Conservation (phyloP, 2,797 vertebrate species). For the Mus minutoides region DNA sequence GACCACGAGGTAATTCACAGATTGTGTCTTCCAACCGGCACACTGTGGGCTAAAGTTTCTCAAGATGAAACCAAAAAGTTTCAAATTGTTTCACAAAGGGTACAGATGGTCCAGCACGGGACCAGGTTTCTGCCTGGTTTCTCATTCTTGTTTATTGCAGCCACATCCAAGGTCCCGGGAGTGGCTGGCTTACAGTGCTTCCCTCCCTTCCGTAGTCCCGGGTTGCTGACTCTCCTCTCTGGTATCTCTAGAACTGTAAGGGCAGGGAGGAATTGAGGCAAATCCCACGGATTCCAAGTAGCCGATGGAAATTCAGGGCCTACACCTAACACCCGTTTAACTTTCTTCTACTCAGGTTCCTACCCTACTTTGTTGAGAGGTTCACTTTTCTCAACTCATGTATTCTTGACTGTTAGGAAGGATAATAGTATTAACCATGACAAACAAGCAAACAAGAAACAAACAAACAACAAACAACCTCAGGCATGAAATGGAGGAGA, state of each 20-base stretch:
- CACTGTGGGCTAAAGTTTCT: not conserved
- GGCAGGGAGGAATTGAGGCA: conserved; percentile 27
- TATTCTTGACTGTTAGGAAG: conserved; percentile 63
- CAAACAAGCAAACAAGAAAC: not conserved
- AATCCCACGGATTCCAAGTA: not conserved
- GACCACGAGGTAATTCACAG: not conserved
- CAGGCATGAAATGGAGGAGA: conserved; percentile 37
- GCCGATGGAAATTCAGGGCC: conserved; percentile 17
- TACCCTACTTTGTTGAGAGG: not conserved
- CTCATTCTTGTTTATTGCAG: not conserved
- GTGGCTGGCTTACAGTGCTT: not conserved
- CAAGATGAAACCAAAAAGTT: conserved; percentile 34
- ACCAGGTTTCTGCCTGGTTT: not conserved
- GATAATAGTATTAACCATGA: not conserved
- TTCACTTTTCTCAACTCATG: conserved; percentile 39
- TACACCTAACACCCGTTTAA: not conserved
- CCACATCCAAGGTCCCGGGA: not conserved
- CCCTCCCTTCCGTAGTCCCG: not conserved
- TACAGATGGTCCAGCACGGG: not conserved
- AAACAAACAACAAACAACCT: conserved; percentile 38
- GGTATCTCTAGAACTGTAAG: conserved; percentile 42
- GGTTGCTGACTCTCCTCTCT: not conserved
- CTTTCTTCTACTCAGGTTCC: not conserved
- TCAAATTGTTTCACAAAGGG: not conserved
- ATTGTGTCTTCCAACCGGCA: not conserved